A percentile compares a stretch with the other conserved stretches of the same genome.
Conservation (phyloP, 1,140 invertebrate genomes). For the Lasioglossum baleicum region DNA sequence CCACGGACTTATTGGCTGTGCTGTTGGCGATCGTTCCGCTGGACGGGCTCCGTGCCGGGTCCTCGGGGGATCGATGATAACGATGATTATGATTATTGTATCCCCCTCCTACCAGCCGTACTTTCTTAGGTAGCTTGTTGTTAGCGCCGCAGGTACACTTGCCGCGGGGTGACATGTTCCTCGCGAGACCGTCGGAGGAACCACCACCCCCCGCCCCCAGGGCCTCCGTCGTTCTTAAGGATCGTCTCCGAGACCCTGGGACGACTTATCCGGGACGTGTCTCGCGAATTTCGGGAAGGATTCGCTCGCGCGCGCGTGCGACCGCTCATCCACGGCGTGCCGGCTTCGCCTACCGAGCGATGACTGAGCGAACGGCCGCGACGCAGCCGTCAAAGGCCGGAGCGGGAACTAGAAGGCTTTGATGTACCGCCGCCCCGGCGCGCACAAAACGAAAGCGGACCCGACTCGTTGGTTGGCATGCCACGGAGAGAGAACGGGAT, state of each 20-base stretch:
- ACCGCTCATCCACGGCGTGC: conserved; percentile 67
- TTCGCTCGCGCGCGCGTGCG: conserved; percentile 44
- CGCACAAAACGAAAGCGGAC: conserved; percentile 78
- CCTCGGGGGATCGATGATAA: neutral
- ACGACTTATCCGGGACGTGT: too few relatives aligned
- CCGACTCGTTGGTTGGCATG: conserved; percentile 73
- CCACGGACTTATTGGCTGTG: conserved; percentile 50
- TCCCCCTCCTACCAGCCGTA: neutral
- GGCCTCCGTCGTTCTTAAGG: neutral
- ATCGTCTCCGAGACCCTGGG: too few relatives aligned
- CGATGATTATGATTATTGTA: neutral
- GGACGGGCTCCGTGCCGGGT: neutral
- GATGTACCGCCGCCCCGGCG: conserved; percentile 78
- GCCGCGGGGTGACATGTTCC: conserved; percentile 60
- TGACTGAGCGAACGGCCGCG: conserved; percentile 77
- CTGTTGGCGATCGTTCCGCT: conserved; percentile 8
- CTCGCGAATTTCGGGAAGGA: conserved; percentile 45
- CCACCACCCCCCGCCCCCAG: too few relatives aligned
- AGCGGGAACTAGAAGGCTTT: conserved; percentile 78
- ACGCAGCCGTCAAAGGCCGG: conserved; percentile 78
- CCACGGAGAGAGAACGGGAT: conserved; percentile 40
- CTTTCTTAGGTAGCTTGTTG: conserved; percentile 46
- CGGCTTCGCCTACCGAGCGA: conserved; percentile 75
- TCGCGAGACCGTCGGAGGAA: neutral
- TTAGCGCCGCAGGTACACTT: conserved; percentile 62